Conservation (phyloP, 2,797 vertebrate genomes). For the Dendrocincla fuliginosa region DNA sequence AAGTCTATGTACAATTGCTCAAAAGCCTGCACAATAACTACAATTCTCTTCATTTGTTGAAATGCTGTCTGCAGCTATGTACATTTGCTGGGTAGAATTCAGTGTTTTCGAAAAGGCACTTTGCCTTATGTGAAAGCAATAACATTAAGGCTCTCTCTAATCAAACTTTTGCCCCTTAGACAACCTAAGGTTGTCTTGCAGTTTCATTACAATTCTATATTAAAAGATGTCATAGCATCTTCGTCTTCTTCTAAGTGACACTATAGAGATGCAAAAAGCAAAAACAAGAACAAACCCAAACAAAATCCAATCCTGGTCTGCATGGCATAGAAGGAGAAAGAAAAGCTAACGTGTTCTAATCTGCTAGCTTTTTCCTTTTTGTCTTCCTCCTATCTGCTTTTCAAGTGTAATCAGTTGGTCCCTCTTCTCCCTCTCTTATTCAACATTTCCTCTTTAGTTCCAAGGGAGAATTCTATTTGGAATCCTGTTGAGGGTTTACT, state of each 20-base stretch:
- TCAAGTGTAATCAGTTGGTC: not conserved
- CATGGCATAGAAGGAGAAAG: not conserved
- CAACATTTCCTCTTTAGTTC: not conserved
- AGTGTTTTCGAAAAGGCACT: not conserved
- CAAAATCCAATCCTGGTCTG: not conserved
- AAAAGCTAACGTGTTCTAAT: not conserved
- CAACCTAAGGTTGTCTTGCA: not conserved
- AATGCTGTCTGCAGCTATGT: not conserved
- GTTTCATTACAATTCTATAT: not conserved
- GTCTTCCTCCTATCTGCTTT: not conserved
- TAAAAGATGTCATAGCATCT: not conserved
- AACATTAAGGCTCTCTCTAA: not conserved
- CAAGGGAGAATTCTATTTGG: not conserved
- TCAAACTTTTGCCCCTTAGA: not conserved
- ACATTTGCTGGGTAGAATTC: not conserved
- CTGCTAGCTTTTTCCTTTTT: not conserved
- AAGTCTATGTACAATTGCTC: not conserved
- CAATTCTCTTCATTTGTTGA: not conserved
- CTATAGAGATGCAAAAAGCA: not conserved
- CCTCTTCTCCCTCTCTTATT: not conserved
- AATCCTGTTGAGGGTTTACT: not conserved
- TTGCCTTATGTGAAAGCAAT: not conserved
- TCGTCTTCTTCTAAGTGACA: not conserved
- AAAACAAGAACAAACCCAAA: not conserved
- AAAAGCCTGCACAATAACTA: not conserved